phyloP scores from a whole-genome alignment of 2,888 invertebrate genomes.

The Phragmatobia fuliginosa region DNA sequence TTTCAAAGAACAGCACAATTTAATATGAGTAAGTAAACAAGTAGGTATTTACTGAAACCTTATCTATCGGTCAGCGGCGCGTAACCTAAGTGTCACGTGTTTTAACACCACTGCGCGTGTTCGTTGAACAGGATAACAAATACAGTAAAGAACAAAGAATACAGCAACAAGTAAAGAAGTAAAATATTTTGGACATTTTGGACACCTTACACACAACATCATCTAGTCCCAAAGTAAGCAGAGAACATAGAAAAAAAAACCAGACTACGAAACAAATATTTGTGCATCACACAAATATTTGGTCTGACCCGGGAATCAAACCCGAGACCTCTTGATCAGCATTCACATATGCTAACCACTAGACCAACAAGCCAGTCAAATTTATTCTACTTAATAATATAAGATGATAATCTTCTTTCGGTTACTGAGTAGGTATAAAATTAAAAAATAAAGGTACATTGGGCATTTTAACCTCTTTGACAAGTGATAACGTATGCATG shows the following conservation, averaged over 20 bases:
- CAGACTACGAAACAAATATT: too few species aligned
- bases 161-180: neutral
- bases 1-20: constrained; percentile 21
- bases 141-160: neutral
- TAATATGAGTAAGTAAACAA: constrained; percentile 29
- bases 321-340: too few species aligned
- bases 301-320: too few species aligned
- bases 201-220: too few species aligned
- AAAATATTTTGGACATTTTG: too few species aligned
- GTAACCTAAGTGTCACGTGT: constrained; percentile 59
- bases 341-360: too few species aligned
- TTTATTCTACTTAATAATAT: neutral
- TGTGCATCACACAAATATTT: too few species aligned
- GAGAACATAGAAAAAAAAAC: too few species aligned
- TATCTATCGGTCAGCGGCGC: constrained; percentile 52
- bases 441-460: neutral
- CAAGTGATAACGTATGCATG: constrained; percentile 19
- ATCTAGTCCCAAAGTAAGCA: too few species aligned
- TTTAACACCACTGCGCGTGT: constrained; percentile 42
- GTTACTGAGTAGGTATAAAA: neutral
- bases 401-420: neutral
- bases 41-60: constrained; percentile 58
- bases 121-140: constrained; percentile 33
- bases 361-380: too few species aligned
- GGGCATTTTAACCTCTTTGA: neutral